These are phyloP conservation scores for Zaprionus ornatus DNA, from an alignment of 1,140 invertebrate genomes.

Conservation along the genomic window DNA sequence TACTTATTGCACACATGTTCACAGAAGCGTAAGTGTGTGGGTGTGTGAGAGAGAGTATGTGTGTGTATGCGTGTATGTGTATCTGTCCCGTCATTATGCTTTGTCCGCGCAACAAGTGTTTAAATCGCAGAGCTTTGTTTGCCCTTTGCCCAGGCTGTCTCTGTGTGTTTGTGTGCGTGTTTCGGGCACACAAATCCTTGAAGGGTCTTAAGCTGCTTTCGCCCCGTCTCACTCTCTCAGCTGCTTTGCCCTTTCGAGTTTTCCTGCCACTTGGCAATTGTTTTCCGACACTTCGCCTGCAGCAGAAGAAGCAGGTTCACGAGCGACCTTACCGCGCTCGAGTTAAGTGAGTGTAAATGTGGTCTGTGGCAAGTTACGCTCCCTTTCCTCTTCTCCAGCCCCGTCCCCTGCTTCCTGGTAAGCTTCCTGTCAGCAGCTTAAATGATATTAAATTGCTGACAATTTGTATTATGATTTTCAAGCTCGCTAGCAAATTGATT, in stretches of 20 bases:
- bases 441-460: slow-evolving; percentile 78
- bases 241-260: slow-evolving; percentile 9
- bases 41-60: not conserved
- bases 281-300: slow-evolving; percentile 53
- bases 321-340: slow-evolving; percentile 49
- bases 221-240: slow-evolving; percentile 50
- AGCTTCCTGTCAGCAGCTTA: slow-evolving; percentile 65
- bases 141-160: slow-evolving; percentile 33
- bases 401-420: slow-evolving; percentile 7
- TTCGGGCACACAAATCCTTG: slow-evolving; percentile 46
- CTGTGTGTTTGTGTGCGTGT: slow-evolving; percentile 10
- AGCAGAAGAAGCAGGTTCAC: slow-evolving; percentile 13
- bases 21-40: not conserved
- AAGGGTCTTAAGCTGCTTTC: slow-evolving; percentile 73
- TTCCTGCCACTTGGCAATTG: slow-evolving; percentile 59
- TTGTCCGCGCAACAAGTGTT: slow-evolving; percentile 77
- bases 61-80: slow-evolving; percentile 12
- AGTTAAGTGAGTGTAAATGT: slow-evolving; percentile 81
- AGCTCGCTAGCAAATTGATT: slow-evolving; percentile 64
- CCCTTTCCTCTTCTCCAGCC: not conserved
- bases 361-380: slow-evolving; percentile 33
- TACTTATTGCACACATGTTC: slow-evolving; percentile 47
- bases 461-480: slow-evolving; percentile 64
- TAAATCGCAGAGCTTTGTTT: slow-evolving; percentile 73
- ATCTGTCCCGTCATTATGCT: slow-evolving; percentile 71